Base-by-base conservation (phyloP, 2,113 vertebrate genomes). In the Lepidothrix coronata region DNA sequence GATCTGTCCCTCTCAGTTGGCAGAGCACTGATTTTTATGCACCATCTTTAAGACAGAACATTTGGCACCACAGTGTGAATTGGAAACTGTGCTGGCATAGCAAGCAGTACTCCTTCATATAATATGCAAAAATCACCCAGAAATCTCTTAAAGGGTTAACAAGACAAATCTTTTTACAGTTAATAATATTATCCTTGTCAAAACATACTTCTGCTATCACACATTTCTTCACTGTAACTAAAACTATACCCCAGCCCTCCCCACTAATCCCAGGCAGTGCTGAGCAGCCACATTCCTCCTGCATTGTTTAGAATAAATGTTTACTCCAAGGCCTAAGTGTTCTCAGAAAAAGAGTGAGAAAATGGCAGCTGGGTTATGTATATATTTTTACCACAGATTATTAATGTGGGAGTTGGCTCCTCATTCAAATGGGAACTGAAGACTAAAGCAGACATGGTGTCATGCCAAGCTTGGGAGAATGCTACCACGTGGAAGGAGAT, bases 241-340 rank as follows among this genome's bases (percentile, higher is more conserved):
- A 91, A 92, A 31, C 23, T 62, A 58, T 54, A n/a, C 62, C 67
- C 41, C 70, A 92, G 65, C 55, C 37, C 49, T 87, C n/a, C 37
- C 30, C 28, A 68, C 52, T 94, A 96, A 96, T 87, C 88, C 80
- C 31, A 62, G 41, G 72, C 86, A 81, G 31, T 61, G 83, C 96
- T 96, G 92, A 95, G 76, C 57, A 89, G 57, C 41, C 88, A 93
- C 95, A 97, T 96, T 97, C 96, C 92, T 92, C 65, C 83, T 7
- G 8, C 31, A 62, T 80, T 94, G 92, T 93, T 96, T 96, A 85
- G 88, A 86, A 81, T 49, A 86, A 92, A 80, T 94, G 94, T 94
- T 96, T 96, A 95, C 89, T 96, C 57, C 88, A 62, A 92, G 54
- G 62, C 73, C 91, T 73, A 90, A 81, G 27, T 89, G 78, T 93